Conservation (phyloP, 2,888 invertebrate species). For the Amphipyra tragopoginis region DNA sequence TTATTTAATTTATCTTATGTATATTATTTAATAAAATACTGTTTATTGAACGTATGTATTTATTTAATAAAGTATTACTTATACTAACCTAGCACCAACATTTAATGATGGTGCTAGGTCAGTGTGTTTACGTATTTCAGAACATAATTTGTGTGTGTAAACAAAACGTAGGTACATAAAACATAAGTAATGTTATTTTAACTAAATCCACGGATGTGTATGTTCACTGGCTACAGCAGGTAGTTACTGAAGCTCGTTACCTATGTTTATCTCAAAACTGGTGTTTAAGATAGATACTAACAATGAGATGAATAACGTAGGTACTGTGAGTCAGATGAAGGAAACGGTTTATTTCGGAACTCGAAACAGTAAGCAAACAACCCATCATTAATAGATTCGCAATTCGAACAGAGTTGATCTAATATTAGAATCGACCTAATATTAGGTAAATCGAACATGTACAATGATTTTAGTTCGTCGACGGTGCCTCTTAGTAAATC, state of each 20-base stretch:
- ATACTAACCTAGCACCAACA: too few relatives aligned
- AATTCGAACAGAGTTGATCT: constrained; percentile 20
- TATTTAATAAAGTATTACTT: too few relatives aligned
- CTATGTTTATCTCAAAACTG: constrained; percentile 20
- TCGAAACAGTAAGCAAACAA: constrained; percentile 21
- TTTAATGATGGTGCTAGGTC: too few relatives aligned
- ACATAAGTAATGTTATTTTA: neutral
- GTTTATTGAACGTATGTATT: too few relatives aligned
- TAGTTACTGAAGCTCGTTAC: constrained; percentile 9
- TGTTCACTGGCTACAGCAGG: constrained; percentile 10
- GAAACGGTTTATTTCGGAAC: constrained; percentile 22
- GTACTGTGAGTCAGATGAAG: constrained; percentile 20
- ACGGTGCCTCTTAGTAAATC: too few relatives aligned
- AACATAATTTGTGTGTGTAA: neutral
- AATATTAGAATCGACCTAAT: constrained; percentile 18
- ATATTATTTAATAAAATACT: too few relatives aligned
- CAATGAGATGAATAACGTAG: constrained; percentile 31
- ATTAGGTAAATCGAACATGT: neutral
- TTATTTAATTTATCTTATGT: too few relatives aligned
- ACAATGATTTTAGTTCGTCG: neutral
- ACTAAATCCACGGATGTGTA: constrained; percentile 1
- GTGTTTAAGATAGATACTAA: constrained; percentile 12
- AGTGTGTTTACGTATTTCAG: neutral
- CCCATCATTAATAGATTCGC: constrained; percentile 33
- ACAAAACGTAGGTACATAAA: neutral